Conservation (phyloP, 2,888 invertebrate genomes). For the Dolichomitus sp. region DNA sequence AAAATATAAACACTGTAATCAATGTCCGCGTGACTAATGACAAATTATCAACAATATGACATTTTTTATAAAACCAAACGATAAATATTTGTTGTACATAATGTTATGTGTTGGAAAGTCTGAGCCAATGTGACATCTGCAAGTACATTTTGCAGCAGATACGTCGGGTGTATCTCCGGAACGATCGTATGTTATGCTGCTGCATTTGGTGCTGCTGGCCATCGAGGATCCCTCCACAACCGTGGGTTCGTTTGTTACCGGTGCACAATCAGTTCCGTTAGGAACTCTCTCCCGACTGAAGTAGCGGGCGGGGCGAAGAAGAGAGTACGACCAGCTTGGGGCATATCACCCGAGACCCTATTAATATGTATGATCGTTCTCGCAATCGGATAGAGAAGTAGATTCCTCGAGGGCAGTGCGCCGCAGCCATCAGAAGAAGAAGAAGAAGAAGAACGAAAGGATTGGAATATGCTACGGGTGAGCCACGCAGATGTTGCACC, state of each 20-base stretch:
- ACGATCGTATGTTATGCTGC: neutral
- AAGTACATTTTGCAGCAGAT: neutral
- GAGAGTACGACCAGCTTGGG: slow-evolving; percentile 49
- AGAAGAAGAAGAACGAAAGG: slow-evolving; percentile 34
- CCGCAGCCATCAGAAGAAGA: slow-evolving; percentile 42
- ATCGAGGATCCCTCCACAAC: neutral
- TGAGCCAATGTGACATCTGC: neutral
- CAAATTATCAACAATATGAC: too few relatives aligned
- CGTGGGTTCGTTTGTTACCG: slow-evolving; percentile 49
- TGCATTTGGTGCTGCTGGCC: neutral
- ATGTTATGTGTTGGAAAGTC: neutral
- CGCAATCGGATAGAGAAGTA: slow-evolving; percentile 75
- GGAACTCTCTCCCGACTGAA: slow-evolving; percentile 40
- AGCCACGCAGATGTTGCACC: slow-evolving; percentile 65
- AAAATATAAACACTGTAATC: too few relatives aligned
- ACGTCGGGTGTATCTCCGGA: neutral
- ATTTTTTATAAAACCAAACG: neutral
- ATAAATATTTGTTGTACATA: neutral
- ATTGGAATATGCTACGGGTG: slow-evolving; percentile 51
- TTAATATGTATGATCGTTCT: slow-evolving; percentile 82
- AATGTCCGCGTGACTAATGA: too few relatives aligned
- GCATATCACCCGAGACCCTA: slow-evolving; percentile 70
- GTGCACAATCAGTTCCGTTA: slow-evolving; percentile 66
- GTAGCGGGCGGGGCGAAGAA: slow-evolving; percentile 29
- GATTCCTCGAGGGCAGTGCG: slow-evolving; percentile 72